These are phyloP conservation scores for Acanthopleura granulata DNA, from an alignment of 2,888 invertebrate species.

Conservation along the genomic window DNA sequence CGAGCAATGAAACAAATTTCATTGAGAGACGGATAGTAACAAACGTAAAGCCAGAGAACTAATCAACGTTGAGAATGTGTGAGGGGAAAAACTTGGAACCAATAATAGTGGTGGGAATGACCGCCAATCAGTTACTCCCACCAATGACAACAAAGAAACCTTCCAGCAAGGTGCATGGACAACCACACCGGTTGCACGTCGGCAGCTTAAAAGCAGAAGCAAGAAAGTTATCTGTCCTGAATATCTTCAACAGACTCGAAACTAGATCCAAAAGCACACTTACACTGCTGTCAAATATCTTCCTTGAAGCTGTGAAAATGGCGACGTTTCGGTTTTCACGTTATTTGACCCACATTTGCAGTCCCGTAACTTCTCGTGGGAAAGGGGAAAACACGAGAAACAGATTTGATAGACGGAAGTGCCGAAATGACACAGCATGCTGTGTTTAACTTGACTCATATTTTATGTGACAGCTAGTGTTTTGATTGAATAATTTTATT, in stretches of 20 bases:
- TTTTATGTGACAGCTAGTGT: not conserved
- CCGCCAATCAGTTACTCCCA: slow-evolving; percentile 59
- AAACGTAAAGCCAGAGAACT: slow-evolving; percentile 7
- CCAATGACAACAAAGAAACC: slow-evolving; percentile 61
- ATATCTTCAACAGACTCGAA: no score
- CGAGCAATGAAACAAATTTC: not conserved
- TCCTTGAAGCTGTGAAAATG: not conserved
- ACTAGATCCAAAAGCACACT: no score
- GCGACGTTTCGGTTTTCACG: not conserved
- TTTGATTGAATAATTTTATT: no score
- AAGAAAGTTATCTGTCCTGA: no score
- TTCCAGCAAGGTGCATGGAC: slow-evolving; percentile 8
- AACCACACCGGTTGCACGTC: no score
- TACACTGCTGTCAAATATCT: no score
- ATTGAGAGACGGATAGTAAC: not conserved
- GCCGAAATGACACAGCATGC: not conserved
- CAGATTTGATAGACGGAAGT: not conserved
- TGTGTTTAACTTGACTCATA: not conserved
- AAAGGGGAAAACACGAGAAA: not conserved
- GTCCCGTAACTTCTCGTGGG: not conserved
- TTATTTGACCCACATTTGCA: not conserved
- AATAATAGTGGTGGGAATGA: slow-evolving; percentile 61
- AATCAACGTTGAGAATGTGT: slow-evolving; percentile 28
- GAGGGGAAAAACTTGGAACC: slow-evolving; percentile 45
- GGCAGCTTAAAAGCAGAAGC: no score